Base-by-base conservation (phyloP, 2,797 vertebrate species). In the Bradypodion pumilum region DNA sequence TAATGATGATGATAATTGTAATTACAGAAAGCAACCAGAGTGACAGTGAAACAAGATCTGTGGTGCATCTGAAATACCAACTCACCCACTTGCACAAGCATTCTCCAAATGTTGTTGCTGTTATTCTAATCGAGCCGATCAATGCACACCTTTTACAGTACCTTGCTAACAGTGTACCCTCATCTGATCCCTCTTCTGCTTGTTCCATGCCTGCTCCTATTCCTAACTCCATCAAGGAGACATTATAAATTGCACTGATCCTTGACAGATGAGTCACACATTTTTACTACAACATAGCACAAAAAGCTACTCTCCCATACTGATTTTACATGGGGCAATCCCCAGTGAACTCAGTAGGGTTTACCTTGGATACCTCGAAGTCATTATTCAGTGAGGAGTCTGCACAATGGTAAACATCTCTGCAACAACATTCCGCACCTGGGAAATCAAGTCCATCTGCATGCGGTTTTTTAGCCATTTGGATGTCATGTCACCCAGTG, bases 1-100 rank as follows among this genome's bases (percentile, higher is more conserved):
- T 68, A 74, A 76, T 83, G 62, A 76, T 42, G 76, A 83, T 83
- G 59, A 82, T 66, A 75, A 83, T n/a, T n/a, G n/a, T 68, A 56
- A 83, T 83, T 59, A 76, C 27, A 60, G 27, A 42, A 76, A 66
- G 60, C 73, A 83, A 76, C 68, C 76, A n/a, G 32, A 68, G 44
- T 81, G 35, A 23, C 32, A 46, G 52, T n/a, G 60, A 46, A 78
- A 46, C 37, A 37, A 59, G n/a, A 84, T 10, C 74, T 84, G n/a
- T 19, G 15, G 65, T 60, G 49, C 29, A 42, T 83, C 46, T 80
- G 42, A 56, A 2, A 63, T 65, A 23, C 44, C 76, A 79, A 72
- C n/a, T 6, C 44, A 49, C 77, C 32, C 62, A 23, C 32, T 79
- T 73, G 19, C 29, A 42, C 21, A 74, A 27, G 35, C 44, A 42